Evolutionary conservation across 2,113 vertebrate genomes (phyloP).

Genomic region (Prionailurus bengalensis): DNA sequence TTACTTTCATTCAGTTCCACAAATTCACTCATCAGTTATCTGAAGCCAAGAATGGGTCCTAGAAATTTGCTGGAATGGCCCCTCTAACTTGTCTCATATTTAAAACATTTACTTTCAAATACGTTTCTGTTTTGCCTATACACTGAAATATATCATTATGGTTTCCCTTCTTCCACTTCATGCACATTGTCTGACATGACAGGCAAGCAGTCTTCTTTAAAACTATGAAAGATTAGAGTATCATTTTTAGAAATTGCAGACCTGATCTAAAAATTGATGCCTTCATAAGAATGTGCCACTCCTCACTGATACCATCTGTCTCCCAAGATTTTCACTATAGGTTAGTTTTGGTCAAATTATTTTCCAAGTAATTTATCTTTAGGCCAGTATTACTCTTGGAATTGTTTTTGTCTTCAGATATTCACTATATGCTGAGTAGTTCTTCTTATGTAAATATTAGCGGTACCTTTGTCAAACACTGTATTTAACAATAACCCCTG

Average conservation of each 20-base stretch:
- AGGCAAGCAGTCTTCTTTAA: not conserved
- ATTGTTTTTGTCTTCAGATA: not conserved
- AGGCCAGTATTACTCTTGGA: not conserved
- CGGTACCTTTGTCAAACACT: constrained; percentile 3
- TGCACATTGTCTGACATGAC: not conserved
- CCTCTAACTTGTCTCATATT: not conserved
- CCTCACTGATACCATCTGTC: not conserved
- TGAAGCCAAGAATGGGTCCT: not conserved
- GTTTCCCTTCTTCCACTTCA: not conserved
- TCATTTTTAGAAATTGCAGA: constrained; percentile 33
- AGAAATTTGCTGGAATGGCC: not conserved
- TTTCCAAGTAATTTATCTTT: constrained; percentile 9
- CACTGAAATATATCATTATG: not conserved
- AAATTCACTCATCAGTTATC: not conserved
- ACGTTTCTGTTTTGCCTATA: not conserved
- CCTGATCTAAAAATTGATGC: not conserved
- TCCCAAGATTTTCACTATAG: not conserved
- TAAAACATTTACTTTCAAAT: not conserved
- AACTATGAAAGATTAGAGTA: constrained; percentile 11
- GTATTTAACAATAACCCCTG: constrained; percentile 20
- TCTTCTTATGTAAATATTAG: constrained; percentile 38
- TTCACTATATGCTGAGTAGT: not conserved
- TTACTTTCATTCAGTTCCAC: not conserved
- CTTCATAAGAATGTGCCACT: not conserved
- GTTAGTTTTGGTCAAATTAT: constrained; percentile 40